Evolutionary conservation across 2,888 invertebrate genomes (phyloP).

Genomic region (Melikaiella ostensackeni): DNA sequence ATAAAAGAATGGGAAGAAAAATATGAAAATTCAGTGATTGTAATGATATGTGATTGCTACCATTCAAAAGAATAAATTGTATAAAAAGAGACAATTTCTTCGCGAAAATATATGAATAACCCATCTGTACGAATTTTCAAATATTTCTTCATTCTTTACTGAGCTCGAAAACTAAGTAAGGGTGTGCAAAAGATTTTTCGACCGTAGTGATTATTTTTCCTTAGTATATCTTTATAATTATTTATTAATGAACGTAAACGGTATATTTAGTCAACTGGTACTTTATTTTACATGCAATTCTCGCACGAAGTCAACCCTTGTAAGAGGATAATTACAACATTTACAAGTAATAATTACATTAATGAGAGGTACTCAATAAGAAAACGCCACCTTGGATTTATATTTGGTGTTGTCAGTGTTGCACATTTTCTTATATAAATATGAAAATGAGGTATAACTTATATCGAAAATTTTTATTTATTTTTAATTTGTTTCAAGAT

Average conservation of each 20-base stretch:
- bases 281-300: not conserved
- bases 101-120: no score
- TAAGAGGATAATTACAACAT: not conserved
- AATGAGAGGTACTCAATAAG: not conserved
- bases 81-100: no score
- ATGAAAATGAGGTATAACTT: not conserved
- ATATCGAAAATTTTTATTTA: not conserved
- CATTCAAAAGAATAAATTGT: no score
- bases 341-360: constrained; percentile 5
- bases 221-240: not conserved
- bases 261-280: not conserved
- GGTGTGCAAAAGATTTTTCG: no score
- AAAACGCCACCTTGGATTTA: not conserved
- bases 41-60: no score
- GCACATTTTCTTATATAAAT: not conserved
- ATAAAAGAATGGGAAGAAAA: no score
- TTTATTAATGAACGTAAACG: not conserved
- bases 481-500: not conserved
- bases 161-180: no score
- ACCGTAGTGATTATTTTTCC: no score
- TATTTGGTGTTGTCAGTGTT: not conserved
- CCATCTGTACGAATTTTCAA: no score
- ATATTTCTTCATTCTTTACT: no score
- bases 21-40: no score
- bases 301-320: constrained; percentile 8